Evolutionary conservation across 2,888 invertebrate genomes (phyloP).

Genomic region (Drosophila picticornis): DNA sequence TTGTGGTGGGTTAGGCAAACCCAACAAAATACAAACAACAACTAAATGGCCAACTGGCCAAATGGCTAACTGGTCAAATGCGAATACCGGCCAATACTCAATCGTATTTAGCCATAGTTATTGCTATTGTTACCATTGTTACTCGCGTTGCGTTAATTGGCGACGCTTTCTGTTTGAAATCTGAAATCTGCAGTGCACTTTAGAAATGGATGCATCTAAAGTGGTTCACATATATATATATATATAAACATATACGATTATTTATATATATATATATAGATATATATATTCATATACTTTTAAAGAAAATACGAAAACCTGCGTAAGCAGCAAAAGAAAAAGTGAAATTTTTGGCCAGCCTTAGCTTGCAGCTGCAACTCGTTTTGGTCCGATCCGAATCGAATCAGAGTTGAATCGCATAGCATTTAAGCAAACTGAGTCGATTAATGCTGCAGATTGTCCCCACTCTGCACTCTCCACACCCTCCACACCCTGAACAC

Average conservation of each 20-base stretch:
- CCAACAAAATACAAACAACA: slow-evolving; percentile 1
- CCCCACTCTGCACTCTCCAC: not conserved
- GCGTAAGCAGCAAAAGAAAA: slow-evolving; percentile 52
- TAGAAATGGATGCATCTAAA: slow-evolving; percentile 28
- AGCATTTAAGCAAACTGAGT: slow-evolving; percentile 2
- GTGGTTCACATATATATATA: not conserved
- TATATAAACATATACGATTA: not conserved
- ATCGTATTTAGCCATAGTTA: slow-evolving; percentile 23
- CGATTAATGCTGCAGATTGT: not conserved
- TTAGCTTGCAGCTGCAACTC: slow-evolving; percentile 44
- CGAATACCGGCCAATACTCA: slow-evolving; percentile 10
- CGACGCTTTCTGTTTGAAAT: slow-evolving; percentile 50
- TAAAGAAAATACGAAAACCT: slow-evolving; percentile 15
- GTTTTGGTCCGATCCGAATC: slow-evolving; percentile 37
- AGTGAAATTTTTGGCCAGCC: slow-evolving; percentile 63
- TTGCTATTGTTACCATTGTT: not conserved
- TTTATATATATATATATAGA: not conserved
- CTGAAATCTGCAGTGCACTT: slow-evolving; percentile 13
- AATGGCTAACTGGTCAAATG: slow-evolving; percentile 31
- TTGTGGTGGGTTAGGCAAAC: slow-evolving; percentile 27
- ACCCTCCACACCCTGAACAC: not conserved
- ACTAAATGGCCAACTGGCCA: slow-evolving; percentile 32
- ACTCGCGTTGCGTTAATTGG: slow-evolving; percentile 43
- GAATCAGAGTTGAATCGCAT: not conserved
- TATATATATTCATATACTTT: slow-evolving; percentile 1